phyloP scores from a whole-genome alignment of 1,140 invertebrate species.

The Cydia fagiglandana region DNA sequence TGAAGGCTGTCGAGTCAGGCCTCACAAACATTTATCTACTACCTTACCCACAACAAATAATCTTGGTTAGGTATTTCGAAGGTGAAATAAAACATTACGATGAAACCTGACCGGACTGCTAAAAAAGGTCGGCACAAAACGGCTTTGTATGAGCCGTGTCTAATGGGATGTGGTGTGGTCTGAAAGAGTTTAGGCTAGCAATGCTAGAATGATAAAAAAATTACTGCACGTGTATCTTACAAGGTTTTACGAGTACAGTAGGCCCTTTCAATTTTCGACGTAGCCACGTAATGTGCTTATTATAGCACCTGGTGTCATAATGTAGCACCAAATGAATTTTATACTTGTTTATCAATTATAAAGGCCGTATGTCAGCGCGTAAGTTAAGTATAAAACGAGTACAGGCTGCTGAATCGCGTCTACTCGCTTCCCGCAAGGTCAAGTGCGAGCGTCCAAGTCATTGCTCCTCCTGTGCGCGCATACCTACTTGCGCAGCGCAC shows the following conservation, averaged over 20 bases:
- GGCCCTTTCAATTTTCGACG: too few relatives aligned
- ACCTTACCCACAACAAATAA: neutral
- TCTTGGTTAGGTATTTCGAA: neutral
- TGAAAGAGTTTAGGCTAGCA: too few relatives aligned
- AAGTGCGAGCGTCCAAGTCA: slow-evolving; percentile 68
- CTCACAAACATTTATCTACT: neutral
- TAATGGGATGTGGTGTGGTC: too few relatives aligned
- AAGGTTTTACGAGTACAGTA: too few relatives aligned
- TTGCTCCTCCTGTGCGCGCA: slow-evolving; percentile 59
- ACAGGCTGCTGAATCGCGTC: slow-evolving; percentile 58
- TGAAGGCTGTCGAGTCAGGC: neutral
- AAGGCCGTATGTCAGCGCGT: slow-evolving; percentile 39
- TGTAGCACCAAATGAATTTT: neutral
- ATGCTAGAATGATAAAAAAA: too few relatives aligned
- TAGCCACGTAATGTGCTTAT: too few relatives aligned
- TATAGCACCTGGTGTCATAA: too few relatives aligned
- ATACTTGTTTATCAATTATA: neutral
- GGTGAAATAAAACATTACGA: neutral
- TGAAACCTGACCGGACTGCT: too few relatives aligned
- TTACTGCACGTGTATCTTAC: too few relatives aligned
- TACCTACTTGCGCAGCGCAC: slow-evolving; percentile 43
- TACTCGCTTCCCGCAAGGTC: slow-evolving; percentile 70
- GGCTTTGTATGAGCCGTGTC: too few relatives aligned
- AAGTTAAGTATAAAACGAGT: slow-evolving; percentile 71
- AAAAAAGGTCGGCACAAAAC: too few relatives aligned